These are phyloP conservation scores for Aleiodes testaceus DNA, from an alignment of 2,888 invertebrate species.

Conservation along the genomic window DNA sequence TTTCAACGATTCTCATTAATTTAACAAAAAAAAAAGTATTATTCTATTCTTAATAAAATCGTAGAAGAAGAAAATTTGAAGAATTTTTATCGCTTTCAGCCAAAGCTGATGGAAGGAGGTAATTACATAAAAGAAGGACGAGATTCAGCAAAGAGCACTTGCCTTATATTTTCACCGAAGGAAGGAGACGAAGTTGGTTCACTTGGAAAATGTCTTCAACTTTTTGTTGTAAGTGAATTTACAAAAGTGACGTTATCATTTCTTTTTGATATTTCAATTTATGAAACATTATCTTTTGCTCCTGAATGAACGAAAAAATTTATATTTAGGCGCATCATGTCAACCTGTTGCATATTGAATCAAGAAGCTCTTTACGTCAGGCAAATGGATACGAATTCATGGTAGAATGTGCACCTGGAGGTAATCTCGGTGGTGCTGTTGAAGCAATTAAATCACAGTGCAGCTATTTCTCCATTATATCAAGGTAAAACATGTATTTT, in stretches of 20 bases:
- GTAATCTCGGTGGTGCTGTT: conserved; percentile 84
- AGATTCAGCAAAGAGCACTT: conserved; percentile 85
- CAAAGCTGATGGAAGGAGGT: conserved; percentile 85
- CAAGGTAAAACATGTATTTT: conserved; percentile 72
- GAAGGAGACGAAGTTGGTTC: conserved; percentile 89
- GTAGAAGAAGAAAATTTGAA: conserved; percentile 20
- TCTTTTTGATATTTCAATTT: conserved; percentile 23
- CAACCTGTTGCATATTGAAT: conserved; percentile 95
- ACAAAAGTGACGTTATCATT: conserved; percentile 38
- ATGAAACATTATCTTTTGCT: conserved; percentile 26
- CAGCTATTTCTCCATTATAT: conserved; percentile 89
- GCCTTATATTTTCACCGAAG: conserved; percentile 90
- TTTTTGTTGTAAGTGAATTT: conserved; percentile 82
- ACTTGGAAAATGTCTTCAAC: conserved; percentile 88
- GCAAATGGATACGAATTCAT: conserved; percentile 92
- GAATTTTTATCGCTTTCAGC: conserved; percentile 75
- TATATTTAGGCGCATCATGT: conserved; percentile 75
- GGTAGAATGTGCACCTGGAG: conserved; percentile 90
- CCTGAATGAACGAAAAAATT: conserved; percentile 3
- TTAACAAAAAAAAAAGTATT: conserved; percentile 3
- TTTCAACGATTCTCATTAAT: neutral
- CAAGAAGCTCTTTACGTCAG: conserved; percentile 87
- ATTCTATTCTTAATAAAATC: conserved; percentile 19
- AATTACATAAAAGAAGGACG: conserved; percentile 88
- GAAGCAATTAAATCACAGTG: conserved; percentile 82